Evolutionary conservation across 2,113 vertebrate species (phyloP), one percentile per base, ranked within the genome.

Genomic region (Myotis davidii): DNA sequence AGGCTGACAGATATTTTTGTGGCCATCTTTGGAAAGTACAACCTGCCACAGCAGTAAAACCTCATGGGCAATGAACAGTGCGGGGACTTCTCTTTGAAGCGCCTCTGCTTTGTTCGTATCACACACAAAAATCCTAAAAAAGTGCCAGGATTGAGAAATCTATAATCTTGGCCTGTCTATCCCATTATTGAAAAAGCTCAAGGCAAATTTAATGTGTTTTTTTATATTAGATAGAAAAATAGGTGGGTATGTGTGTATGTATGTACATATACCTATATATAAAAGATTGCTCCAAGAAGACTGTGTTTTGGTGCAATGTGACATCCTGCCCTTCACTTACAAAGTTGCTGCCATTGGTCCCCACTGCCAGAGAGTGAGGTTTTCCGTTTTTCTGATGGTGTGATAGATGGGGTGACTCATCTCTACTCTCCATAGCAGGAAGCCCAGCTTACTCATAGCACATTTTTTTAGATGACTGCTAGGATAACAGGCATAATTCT

Each of bases 391-490:
- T 85, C 72, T 90, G 59, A 23, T 6, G n/a, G 16, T 85, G 13
- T 64, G 13, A 81, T 82, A 84, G 34, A 45, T 48, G 18, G 4
- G 10, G 56, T 96, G 94, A 97, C 69, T 97, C 92, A 97, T 69
- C 50, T 42, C n/a, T 13, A 17, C 37, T 79, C 21, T 89, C 69
- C 42, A 56, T 25, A 72, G 20, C 42, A 48, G 67, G 76, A 96
- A 95, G 61, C 16, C 7, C 37, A 27, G n/a, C 25, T 97, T 95
- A 96, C 59, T 94, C 88, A 97, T 88, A 85, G 25, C 81, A 67
- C n/a, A 27, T 34, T 94, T 94, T 92, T 81, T 84, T 34, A 94
- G 65, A 97, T 96, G 90, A 93, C 94, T 92, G 76, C 59, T 90
- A 74, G n/a, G n/a, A 73, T 54, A 61, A 81, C 14, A 94, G 29